These are phyloP conservation scores for Lasioglossum leucozonium DNA, from an alignment of 2,888 invertebrate species.

Conservation along the genomic window DNA sequence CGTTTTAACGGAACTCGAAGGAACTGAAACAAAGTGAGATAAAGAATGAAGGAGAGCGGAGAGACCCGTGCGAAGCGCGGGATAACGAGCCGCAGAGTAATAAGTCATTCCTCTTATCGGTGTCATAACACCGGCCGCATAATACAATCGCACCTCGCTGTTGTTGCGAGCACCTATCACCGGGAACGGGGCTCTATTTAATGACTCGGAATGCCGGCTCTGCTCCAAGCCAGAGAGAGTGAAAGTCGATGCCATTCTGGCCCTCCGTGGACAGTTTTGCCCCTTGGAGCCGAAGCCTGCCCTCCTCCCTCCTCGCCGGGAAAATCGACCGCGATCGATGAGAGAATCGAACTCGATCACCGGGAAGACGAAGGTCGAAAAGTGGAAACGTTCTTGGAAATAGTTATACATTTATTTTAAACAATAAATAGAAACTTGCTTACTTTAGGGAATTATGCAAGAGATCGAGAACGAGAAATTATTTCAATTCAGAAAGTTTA, in stretches of 20 bases:
- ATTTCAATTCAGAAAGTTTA: too few relatives aligned
- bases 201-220: slow-evolving; percentile 67
- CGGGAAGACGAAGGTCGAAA: too few relatives aligned
- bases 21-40: neutral
- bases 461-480: too few relatives aligned
- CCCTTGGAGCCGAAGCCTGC: neutral
- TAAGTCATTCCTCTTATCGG: slow-evolving; percentile 42
- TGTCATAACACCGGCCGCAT: slow-evolving; percentile 54
- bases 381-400: too few relatives aligned
- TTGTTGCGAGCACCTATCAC: slow-evolving; percentile 31
- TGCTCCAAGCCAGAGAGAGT: slow-evolving; percentile 63
- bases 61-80: slow-evolving; percentile 13
- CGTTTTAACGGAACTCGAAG: slow-evolving; percentile 20
- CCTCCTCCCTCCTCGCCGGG: too few relatives aligned
- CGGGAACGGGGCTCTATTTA: slow-evolving; percentile 53
- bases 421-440: too few relatives aligned
- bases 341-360: too few relatives aligned
- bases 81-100: slow-evolving; percentile 42
- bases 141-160: slow-evolving; percentile 60
- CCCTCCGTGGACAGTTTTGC: neutral
- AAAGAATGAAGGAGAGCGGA: neutral
- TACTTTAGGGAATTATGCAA: too few relatives aligned
- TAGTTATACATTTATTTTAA: too few relatives aligned
- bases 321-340: neutral
- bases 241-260: slow-evolving; percentile 62